These are phyloP conservation scores for Oeneis ivallda DNA, from an alignment of 2,888 invertebrate species.

Conservation along the genomic window DNA sequence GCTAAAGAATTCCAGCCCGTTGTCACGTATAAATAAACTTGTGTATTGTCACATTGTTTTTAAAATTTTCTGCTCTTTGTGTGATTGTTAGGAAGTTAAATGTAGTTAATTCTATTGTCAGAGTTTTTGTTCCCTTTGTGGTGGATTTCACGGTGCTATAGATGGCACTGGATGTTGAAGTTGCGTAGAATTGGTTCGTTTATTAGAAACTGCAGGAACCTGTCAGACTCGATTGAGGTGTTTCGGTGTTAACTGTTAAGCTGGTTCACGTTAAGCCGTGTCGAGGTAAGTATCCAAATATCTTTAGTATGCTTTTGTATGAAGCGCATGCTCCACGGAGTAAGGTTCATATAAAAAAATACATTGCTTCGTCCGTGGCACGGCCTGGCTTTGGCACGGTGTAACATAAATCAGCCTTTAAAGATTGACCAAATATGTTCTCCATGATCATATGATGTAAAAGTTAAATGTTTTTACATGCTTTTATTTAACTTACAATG, in stretches of 20 bases:
- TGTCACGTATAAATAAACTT: conserved; percentile 51
- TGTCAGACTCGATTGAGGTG: conserved; percentile 66
- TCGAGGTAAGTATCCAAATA: no score
- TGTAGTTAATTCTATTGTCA: conserved; percentile 72
- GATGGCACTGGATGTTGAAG: conserved; percentile 54
- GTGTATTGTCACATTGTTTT: conserved; percentile 67
- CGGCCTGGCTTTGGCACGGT: no score
- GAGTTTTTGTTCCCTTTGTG: conserved; percentile 54
- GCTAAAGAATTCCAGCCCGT: conserved; percentile 54
- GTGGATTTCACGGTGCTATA: conserved; percentile 66
- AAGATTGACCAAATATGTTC: no score
- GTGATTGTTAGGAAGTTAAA: conserved; percentile 78
- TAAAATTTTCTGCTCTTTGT: conserved; percentile 67
- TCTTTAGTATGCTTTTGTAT: no score
- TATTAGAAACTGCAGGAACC: conserved; percentile 69
- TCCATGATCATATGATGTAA: no score
- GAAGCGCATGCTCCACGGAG: no score
- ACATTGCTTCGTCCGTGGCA: no score
- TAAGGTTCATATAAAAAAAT: no score
- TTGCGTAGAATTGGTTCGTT: conserved; percentile 72
- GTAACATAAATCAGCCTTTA: no score
- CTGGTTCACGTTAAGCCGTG: no score
- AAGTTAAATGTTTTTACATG: no score
- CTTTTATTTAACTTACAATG: no score
- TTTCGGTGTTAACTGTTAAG: conserved; percentile 34